These are phyloP conservation scores for Rhinoptilus africanus DNA, from an alignment of 2,113 vertebrate species.

Conservation along the genomic window DNA sequence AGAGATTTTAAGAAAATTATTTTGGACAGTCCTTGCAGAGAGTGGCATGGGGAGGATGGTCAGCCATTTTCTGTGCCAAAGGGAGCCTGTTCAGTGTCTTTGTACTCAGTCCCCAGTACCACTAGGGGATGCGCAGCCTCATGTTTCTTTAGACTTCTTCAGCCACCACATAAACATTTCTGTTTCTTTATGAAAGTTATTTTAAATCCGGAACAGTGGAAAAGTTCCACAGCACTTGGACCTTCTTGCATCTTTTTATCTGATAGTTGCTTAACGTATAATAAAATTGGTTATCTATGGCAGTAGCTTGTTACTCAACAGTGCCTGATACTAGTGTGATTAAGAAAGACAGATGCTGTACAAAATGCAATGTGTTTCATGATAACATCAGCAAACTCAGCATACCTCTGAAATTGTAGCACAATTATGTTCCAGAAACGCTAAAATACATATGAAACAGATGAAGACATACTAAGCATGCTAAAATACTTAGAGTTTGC, in stretches of 20 bases:
- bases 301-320: not conserved
- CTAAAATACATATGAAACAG: not conserved
- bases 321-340: fast-evolving
- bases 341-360: not conserved
- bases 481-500: not conserved
- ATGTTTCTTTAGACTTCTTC: not conserved
- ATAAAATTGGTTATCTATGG: not conserved
- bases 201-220: not conserved
- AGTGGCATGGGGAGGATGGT: not conserved
- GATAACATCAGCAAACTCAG: not conserved
- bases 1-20: not conserved
- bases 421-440: not conserved
- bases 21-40: not conserved
- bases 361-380: not conserved
- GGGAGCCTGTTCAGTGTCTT: not conserved
- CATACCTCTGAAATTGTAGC: not conserved
- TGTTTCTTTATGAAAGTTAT: not conserved
- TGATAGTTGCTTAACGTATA: not conserved
- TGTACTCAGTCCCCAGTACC: not conserved
- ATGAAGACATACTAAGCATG: not conserved
- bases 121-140: fast-evolving
- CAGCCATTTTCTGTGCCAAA: not conserved
- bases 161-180: not conserved
- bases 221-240: not conserved
- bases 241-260: not conserved